Evolutionary conservation across 2,888 invertebrate species (phyloP).

Genomic region (Drosophila atroscutellata): DNA sequence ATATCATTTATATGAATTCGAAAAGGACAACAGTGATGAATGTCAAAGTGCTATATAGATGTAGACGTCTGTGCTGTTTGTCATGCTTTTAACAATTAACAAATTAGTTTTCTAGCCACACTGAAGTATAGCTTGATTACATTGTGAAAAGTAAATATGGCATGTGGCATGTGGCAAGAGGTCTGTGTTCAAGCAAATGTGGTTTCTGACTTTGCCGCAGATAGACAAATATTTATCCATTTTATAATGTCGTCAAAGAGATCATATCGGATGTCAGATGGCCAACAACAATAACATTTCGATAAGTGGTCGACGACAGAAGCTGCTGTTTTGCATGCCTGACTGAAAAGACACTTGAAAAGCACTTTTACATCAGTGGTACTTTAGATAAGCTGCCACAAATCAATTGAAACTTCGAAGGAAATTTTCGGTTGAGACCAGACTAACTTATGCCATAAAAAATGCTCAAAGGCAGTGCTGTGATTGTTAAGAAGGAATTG

Average conservation of each 20-base stretch:
- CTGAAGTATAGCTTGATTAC: neutral
- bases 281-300: neutral
- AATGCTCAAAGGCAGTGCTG: slow-evolving; percentile 11
- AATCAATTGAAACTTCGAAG: neutral
- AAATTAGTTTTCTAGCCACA: neutral
- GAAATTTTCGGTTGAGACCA: neutral
- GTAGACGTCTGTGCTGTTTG: neutral
- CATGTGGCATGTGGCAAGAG: neutral
- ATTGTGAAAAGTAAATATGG: neutral
- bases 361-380: neutral
- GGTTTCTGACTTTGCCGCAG: neutral
- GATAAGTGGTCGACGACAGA: neutral
- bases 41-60: neutral
- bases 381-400: neutral
- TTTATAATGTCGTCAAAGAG: neutral
- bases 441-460: neutral
- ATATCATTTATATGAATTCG: neutral
- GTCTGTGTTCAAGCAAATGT: slow-evolving; percentile 9
- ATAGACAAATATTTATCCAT: neutral
- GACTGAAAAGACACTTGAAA: neutral
- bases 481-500: neutral
- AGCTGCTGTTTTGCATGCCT: neutral
- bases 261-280: slow-evolving; percentile 8
- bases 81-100: neutral
- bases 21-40: neutral